Base-by-base conservation (phyloP, 2,888 invertebrate genomes). In the Agrilus cyanescens region DNA sequence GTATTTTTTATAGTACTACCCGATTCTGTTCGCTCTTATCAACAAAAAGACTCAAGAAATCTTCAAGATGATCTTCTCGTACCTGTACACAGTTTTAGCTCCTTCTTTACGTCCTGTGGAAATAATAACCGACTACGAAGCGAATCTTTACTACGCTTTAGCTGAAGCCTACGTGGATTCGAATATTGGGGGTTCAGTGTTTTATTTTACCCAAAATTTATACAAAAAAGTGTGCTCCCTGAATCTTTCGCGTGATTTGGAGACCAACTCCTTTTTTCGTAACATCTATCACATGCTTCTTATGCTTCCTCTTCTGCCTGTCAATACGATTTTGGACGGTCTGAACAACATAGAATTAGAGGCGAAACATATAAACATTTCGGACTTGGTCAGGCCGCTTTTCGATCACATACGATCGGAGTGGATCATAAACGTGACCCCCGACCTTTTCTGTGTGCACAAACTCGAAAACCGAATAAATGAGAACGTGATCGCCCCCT, bases 111-210 rank as follows among this genome's bases (percentile, higher is more conserved):
- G 59, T 8, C 65, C 64, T 0, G 52, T 53, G 4, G 63, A 65
- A 53, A 65, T 65, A 12, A 57, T 65, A 18, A 65, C 64, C 4
- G 64, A 64, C 45, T 65, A 61, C 43, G 64, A 65, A 53, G 58
- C 61, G 1, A 57, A 58, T 39, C 45, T 65, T 3, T 65, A 65
- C 46, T 64, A 64, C 48, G 61, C 64, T 4, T 47, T 65, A 4
- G 61, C 60, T 1, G 63, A 63, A 50, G 58, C 55, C 4, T 65
- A 63, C 40, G 40, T 56, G 6, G 59, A 62, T 36, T 60, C 64
- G 1, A 58, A 57, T 40, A 62, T 65, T 6, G 63, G 64, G 2
- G 65, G 65, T 10, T 63, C 63, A 0, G 59, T 61, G 2, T 64
- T 63, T 41, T 64, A 63, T 44, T 65, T 58, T 51, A 61, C 62